Evolutionary conservation across 2,888 invertebrate species (phyloP).

Genomic region (Melinopterus prodromus): DNA sequence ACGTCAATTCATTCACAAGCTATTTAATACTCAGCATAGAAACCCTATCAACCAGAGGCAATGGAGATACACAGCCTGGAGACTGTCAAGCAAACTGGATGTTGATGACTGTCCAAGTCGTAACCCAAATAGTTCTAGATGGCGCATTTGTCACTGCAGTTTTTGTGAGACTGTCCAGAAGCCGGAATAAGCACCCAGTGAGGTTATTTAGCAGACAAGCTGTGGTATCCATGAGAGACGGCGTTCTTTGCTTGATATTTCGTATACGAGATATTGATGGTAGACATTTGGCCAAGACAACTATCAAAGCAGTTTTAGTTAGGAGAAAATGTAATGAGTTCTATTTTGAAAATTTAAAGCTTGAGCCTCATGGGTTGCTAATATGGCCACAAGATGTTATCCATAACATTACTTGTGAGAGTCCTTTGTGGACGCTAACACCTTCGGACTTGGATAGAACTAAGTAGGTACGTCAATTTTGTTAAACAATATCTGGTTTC

Average conservation of each 20-base stretch:
- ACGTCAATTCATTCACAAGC: constrained; percentile 50
- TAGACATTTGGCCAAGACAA: constrained; percentile 63
- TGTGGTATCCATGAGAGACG: constrained; percentile 65
- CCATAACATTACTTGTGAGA: constrained; percentile 80
- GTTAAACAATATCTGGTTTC: neutral
- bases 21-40: constrained; percentile 54
- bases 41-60: constrained; percentile 54
- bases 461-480: constrained; percentile 51
- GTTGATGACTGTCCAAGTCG: constrained; percentile 47
- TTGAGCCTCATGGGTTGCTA: constrained; percentile 70
- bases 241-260: constrained; percentile 78
- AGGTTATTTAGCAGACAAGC: constrained; percentile 76
- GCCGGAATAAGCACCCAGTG: constrained; percentile 55
- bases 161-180: constrained; percentile 74
- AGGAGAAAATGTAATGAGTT: constrained; percentile 72
- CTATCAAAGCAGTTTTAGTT: constrained; percentile 74
- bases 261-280: constrained; percentile 80
- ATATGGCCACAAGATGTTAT: constrained; percentile 89
- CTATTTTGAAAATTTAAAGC: constrained; percentile 74
- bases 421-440: constrained; percentile 81
- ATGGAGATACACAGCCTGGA: constrained; percentile 52
- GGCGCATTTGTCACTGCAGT: constrained; percentile 61
- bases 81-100: constrained; percentile 49
- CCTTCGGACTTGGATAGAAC: constrained; percentile 76
- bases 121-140: constrained; percentile 51